phyloP scores from a whole-genome alignment of 2,797 vertebrate genomes.

The Brachyalestes nurse region DNA sequence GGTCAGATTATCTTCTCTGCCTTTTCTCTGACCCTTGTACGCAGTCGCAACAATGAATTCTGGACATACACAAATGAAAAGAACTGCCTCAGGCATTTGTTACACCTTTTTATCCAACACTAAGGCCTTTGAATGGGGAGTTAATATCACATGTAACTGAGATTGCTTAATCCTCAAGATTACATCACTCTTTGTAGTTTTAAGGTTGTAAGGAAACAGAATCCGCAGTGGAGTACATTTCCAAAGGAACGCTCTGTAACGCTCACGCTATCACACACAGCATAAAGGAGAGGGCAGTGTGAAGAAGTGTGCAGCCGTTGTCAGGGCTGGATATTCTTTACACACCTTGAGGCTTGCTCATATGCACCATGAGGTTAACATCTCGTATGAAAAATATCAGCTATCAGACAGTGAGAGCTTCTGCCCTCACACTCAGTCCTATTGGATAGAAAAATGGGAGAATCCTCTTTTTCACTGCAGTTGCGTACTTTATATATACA shows the following conservation, averaged over 20 bases:
- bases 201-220: slow-evolving; percentile 3
- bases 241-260: neutral
- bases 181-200: neutral
- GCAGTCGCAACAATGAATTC: neutral
- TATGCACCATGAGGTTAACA: slow-evolving; percentile 27
- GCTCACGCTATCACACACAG: neutral
- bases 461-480: slow-evolving; percentile 14
- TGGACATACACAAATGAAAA: neutral
- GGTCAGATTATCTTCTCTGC: slow-evolving; percentile 2
- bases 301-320: neutral
- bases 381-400: slow-evolving; percentile 24
- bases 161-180: neutral
- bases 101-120: neutral
- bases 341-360: neutral
- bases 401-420: neutral
- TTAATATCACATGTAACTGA: slow-evolving; percentile 9
- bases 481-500: neutral
- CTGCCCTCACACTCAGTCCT: slow-evolving; percentile 19
- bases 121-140: neutral
- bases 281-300: neutral
- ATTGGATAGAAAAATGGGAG: slow-evolving; percentile 9
- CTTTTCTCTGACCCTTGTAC: neutral
- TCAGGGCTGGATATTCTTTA: neutral
- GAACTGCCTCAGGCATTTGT: neutral
- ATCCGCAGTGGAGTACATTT: neutral